These are phyloP conservation scores for Porites divaricata DNA, from an alignment of 92 coral and sea anemone species.

Conservation along the genomic window DNA sequence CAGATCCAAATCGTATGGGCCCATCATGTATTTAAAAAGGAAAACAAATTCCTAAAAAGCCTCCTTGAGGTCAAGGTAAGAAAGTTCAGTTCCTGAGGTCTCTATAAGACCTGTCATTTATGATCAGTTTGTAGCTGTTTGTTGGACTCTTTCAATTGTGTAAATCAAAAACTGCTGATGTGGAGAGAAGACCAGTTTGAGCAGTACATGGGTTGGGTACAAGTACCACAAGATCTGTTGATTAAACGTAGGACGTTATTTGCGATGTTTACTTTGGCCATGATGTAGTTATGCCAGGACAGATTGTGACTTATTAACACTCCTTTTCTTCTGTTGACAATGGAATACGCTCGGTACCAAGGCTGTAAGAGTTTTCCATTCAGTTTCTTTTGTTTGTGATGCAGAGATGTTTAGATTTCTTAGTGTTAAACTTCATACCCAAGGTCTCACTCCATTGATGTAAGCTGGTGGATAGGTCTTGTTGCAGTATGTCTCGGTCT, in stretches of 20 bases:
- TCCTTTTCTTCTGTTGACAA: conserved; percentile 25
- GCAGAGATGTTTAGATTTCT: too few relatives aligned
- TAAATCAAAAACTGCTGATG: too few relatives aligned
- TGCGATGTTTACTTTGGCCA: conserved; percentile 44
- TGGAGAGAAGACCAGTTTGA: neutral
- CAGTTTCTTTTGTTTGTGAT: too few relatives aligned
- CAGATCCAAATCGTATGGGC: too few relatives aligned
- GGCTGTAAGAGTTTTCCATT: too few relatives aligned
- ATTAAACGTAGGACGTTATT: conserved; percentile 28
- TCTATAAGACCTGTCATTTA: neutral
- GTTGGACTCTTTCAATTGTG: conserved; percentile 8
- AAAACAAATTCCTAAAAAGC: too few relatives aligned
- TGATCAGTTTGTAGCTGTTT: neutral
- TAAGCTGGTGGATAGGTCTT: conserved; percentile 7
- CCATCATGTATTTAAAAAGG: too few relatives aligned
- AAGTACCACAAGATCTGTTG: conserved; percentile 29
- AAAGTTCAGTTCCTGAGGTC: too few relatives aligned
- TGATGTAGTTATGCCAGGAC: conserved; percentile 43
- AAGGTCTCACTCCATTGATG: too few relatives aligned
- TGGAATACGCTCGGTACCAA: neutral
- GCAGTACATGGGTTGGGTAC: neutral
- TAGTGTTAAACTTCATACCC: too few relatives aligned
- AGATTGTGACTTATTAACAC: conserved; percentile 23
- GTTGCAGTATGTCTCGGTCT: conserved; percentile 31
- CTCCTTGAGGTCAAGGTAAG: too few relatives aligned